phyloP scores from a whole-genome alignment of 2,888 invertebrate species.

The Epistrophella euchroma region DNA sequence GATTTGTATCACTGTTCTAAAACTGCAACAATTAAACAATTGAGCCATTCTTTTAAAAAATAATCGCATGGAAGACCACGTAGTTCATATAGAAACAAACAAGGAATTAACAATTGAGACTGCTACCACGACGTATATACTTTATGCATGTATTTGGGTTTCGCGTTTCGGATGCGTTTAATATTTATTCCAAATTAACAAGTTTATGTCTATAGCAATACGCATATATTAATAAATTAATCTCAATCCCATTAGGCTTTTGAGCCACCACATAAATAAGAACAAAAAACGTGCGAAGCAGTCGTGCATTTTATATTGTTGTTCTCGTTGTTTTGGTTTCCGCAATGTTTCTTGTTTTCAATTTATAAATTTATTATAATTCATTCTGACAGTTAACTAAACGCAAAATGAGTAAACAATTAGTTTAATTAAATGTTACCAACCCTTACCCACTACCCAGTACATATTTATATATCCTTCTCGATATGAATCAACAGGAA shows the following conservation, averaged over 20 bases:
- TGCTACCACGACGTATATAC: too few species aligned
- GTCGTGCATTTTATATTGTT: conserved; percentile 1
- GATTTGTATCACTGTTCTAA: too few species aligned
- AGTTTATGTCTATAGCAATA: too few species aligned
- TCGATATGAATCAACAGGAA: conserved; percentile 28
- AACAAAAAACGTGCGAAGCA: conserved; percentile 10
- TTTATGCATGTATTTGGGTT: too few species aligned
- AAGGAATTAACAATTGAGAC: too few species aligned
- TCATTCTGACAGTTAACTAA: conserved; percentile 80
- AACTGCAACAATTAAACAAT: too few species aligned
- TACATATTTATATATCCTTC: not conserved
- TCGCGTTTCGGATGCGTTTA: too few species aligned
- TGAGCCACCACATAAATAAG: not conserved
- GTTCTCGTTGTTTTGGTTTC: not conserved
- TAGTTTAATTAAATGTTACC: conserved; percentile 82
- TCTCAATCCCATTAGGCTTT: not conserved
- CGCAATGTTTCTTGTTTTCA: conserved; percentile 45
- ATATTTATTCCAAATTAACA: too few species aligned
- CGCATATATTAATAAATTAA: conserved; percentile 5
- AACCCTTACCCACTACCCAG: conserved; percentile 2
- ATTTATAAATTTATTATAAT: conserved; percentile 81
- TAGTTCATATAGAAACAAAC: too few species aligned
- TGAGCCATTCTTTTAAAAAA: too few species aligned
- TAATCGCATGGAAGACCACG: too few species aligned
- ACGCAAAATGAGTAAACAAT: conserved; percentile 83